Evolutionary conservation across 2,113 vertebrate genomes (phyloP).

Genomic region (Athene cunicularia): DNA sequence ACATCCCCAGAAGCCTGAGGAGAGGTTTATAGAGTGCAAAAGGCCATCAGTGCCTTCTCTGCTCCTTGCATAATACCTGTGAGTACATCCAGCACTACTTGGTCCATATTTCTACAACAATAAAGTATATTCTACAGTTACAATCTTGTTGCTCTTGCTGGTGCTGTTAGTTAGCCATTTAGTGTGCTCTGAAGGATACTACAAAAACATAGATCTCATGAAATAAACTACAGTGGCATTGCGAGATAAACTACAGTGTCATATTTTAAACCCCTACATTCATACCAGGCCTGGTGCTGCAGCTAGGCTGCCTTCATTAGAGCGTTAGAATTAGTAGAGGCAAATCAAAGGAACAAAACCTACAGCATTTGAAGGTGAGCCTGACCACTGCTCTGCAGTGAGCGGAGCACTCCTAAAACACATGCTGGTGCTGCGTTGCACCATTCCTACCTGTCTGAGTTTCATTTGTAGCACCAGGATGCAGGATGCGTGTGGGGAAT

Average conservation of each 20-base stretch:
- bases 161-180: neutral
- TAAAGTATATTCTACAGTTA: neutral
- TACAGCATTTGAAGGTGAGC: neutral
- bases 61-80: neutral
- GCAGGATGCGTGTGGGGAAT: neutral
- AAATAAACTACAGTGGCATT: neutral
- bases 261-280: neutral
- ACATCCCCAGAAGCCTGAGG: neutral
- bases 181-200: neutral
- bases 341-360: neutral
- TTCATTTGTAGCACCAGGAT: neutral
- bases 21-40: neutral
- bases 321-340: neutral
- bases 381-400: neutral
- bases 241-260: neutral
- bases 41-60: neutral
- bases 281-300: neutral
- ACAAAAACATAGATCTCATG: neutral
- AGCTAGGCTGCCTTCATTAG: neutral
- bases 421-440: neutral
- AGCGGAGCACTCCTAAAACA: neutral
- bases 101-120: neutral
- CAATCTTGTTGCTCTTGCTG: neutral
- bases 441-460: rapidly evolving
- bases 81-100: neutral